Evolutionary conservation across 2,888 invertebrate species (phyloP).

Genomic region (Branchipolynoe longqiensis): DNA sequence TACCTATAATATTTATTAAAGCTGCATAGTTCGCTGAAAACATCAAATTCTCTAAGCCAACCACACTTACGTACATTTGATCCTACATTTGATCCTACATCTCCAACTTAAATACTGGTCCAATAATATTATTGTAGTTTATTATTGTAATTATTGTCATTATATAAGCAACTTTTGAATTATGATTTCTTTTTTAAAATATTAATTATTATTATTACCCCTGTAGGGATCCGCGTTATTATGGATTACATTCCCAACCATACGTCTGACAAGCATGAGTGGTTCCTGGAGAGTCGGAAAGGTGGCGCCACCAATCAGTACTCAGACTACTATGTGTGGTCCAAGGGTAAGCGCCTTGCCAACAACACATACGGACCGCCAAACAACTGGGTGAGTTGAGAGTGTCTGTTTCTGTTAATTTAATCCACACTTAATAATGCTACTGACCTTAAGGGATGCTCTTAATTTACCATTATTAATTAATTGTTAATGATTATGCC

Average conservation of each 20-base stretch:
- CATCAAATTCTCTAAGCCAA: too few relatives aligned
- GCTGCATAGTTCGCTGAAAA: too few relatives aligned
- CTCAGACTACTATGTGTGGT: slow-evolving; percentile 91
- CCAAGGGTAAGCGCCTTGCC: slow-evolving; percentile 80
- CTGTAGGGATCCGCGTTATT: slow-evolving; percentile 87
- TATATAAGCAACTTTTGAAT: neutral
- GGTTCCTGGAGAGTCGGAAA: slow-evolving; percentile 86
- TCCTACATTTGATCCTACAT: too few relatives aligned
- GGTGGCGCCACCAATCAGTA: slow-evolving; percentile 83
- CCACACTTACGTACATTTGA: too few relatives aligned
- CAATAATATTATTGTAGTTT: too few relatives aligned
- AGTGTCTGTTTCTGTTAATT: too few relatives aligned
- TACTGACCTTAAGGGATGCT: too few relatives aligned
- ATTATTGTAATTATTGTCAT: neutral
- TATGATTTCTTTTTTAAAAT: neutral
- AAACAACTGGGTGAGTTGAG: slow-evolving; percentile 77
- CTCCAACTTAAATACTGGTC: too few relatives aligned
- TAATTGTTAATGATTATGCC: too few relatives aligned
- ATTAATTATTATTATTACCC: neutral
- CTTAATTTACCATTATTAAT: too few relatives aligned
- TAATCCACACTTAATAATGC: too few relatives aligned
- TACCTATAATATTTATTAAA: too few relatives aligned
- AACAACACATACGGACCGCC: slow-evolving; percentile 72
- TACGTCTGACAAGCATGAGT: slow-evolving; percentile 85
- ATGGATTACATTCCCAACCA: slow-evolving; percentile 88